A percentile compares a stretch with the other conserved stretches of the same genome.
Evolutionary conservation across 2,888 invertebrate genomes (phyloP).

Genomic region (Slavum lentiscoides): DNA sequence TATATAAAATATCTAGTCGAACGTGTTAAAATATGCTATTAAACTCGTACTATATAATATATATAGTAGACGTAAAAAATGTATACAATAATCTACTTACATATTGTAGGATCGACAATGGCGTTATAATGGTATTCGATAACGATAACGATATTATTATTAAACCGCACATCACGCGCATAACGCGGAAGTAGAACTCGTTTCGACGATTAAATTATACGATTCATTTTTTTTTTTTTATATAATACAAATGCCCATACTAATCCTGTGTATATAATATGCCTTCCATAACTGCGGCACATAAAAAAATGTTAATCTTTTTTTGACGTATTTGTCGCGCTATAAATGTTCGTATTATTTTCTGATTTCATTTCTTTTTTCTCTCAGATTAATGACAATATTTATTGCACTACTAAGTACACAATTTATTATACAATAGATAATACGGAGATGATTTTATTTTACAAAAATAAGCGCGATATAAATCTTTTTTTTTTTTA

Average conservation of each 20-base stretch:
- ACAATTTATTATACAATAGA: too few relatives aligned
- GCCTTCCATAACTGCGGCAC: neutral
- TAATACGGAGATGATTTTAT: too few relatives aligned
- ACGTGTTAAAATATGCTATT: conserved; percentile 6
- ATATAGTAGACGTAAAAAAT: neutral
- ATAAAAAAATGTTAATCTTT: conserved; percentile 17
- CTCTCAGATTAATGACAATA: conserved; percentile 10
- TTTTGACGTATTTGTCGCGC: neutral
- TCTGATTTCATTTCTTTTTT: neutral
- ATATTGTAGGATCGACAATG: neutral
- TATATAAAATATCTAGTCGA: neutral
- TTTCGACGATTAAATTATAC: conserved; percentile 17
- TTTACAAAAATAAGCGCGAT: too few relatives aligned
- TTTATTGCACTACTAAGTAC: neutral
- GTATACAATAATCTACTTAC: neutral
- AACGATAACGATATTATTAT: neutral
- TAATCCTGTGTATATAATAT: too few relatives aligned
- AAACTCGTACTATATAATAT: neutral
- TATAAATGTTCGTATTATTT: neutral
- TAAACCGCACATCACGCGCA: too few relatives aligned
- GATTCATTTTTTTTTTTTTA: neutral
- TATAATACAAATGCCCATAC: neutral
- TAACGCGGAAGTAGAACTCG: neutral
- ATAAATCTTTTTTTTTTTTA: too few relatives aligned
- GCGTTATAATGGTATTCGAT: neutral